Conservation (phyloP, 2,888 invertebrate genomes). For the Shargacucullia verbasci region DNA sequence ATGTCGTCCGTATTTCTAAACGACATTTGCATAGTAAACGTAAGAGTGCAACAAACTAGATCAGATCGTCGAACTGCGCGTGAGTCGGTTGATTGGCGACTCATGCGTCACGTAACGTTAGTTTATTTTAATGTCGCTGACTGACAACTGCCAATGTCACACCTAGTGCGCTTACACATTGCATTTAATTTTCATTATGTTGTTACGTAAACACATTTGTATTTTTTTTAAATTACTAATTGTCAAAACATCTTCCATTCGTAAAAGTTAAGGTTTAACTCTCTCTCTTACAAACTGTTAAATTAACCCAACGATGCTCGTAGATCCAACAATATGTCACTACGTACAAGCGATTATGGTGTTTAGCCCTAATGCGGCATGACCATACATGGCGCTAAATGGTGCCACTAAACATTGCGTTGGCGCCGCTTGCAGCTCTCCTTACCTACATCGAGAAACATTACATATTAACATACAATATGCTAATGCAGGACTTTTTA, state of each 20-base stretch:
- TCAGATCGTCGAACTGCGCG: slow-evolving; percentile 47
- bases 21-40: slow-evolving; percentile 24
- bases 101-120: slow-evolving; percentile 35
- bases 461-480: slow-evolving; percentile 15
- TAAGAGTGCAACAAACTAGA: slow-evolving; percentile 47
- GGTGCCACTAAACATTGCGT: slow-evolving; percentile 29
- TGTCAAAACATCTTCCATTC: too few relatives aligned
- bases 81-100: slow-evolving; percentile 45
- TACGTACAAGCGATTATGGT: slow-evolving; percentile 36
- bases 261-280: neutral
- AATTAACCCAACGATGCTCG: neutral
- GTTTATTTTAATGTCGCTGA: slow-evolving; percentile 42
- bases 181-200: too few relatives aligned
- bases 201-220: too few relatives aligned
- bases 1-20: too few relatives aligned
- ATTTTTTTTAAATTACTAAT: too few relatives aligned
- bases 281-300: neutral
- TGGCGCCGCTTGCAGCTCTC: slow-evolving; percentile 38
- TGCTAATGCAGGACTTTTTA: slow-evolving; percentile 16
- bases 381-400: slow-evolving; percentile 34
- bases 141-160: slow-evolving; percentile 1
- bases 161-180: too few relatives aligned
- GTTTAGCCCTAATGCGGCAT: slow-evolving; percentile 30
- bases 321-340: slow-evolving; percentile 20
- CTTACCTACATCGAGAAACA: slow-evolving; percentile 45